phyloP scores from a whole-genome alignment of 2,797 vertebrate genomes.

The Champsocephalus gunnari region DNA sequence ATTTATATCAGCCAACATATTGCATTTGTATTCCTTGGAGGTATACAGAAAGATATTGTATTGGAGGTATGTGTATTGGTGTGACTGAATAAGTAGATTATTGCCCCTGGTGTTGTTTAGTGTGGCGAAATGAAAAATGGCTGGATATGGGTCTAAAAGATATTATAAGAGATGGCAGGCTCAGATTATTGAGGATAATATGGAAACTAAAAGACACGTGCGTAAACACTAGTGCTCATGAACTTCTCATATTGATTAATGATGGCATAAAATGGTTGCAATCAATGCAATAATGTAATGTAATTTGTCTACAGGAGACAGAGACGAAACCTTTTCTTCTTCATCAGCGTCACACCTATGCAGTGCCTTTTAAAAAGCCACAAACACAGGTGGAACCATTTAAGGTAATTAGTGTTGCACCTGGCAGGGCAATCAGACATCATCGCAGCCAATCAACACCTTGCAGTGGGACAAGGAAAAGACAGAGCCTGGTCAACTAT shows the following conservation, averaged over 20 bases:
- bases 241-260: slow-evolving; percentile 26
- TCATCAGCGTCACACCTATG: slow-evolving; percentile 11
- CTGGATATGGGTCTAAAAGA: slow-evolving; percentile 8
- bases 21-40: slow-evolving; percentile 46
- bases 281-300: slow-evolving; percentile 14
- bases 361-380: slow-evolving; percentile 3
- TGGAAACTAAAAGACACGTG: slow-evolving; percentile 4
- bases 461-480: not conserved
- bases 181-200: not conserved
- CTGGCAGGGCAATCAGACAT: slow-evolving; percentile 2
- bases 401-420: slow-evolving; percentile 11
- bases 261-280: slow-evolving; percentile 22
- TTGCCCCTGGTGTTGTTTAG: slow-evolving; percentile 22
- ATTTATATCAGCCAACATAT: slow-evolving; percentile 41
- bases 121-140: slow-evolving; percentile 18
- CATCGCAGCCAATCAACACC: not conserved
- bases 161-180: not conserved
- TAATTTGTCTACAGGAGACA: slow-evolving; percentile 11
- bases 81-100: slow-evolving; percentile 28
- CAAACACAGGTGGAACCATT: not conserved
- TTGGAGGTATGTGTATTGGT: slow-evolving; percentile 36
- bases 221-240: slow-evolving; percentile 20
- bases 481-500: not conserved
- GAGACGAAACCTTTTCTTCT: slow-evolving; percentile 23
- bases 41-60: slow-evolving; percentile 36